Evolutionary conservation across 2,113 vertebrate species (phyloP).

Genomic region (Laticauda colubrina): DNA sequence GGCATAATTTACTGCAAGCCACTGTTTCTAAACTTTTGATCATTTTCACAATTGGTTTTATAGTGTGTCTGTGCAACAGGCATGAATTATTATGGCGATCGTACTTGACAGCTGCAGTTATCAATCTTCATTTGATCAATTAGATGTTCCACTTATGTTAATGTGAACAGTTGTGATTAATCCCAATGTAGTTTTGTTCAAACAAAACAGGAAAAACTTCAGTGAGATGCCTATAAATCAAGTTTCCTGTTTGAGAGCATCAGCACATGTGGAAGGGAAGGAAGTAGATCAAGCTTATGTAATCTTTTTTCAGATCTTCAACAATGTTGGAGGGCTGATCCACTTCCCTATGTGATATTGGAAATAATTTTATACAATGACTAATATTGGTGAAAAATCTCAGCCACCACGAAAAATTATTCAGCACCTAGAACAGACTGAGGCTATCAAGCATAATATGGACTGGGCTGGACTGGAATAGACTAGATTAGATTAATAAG

Average conservation of each 20-base stretch:
- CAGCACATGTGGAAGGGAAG: not conserved
- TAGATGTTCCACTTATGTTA: not conserved
- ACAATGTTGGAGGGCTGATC: not conserved
- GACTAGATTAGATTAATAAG: too few species aligned
- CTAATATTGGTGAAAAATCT: not conserved
- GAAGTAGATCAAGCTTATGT: not conserved
- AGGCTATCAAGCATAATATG: not conserved
- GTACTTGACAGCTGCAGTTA: not conserved
- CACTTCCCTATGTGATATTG: not conserved
- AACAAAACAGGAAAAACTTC: not conserved
- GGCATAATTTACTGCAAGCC: rapidly evolving
- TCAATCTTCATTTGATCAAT: conserved; percentile 1
- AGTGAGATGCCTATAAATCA: not conserved
- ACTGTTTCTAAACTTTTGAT: not conserved
- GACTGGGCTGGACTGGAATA: too few species aligned
- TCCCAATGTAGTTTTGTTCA: not conserved
- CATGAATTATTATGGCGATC: not conserved
- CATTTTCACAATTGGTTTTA: not conserved
- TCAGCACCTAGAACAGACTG: not conserved
- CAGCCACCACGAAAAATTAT: not conserved
- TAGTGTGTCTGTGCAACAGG: not conserved
- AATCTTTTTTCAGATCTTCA: not conserved
- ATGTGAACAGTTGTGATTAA: not conserved
- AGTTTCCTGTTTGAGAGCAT: not conserved
- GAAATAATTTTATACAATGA: not conserved